These are phyloP conservation scores for Drosophila picticornis DNA, from an alignment of 2,888 invertebrate genomes.

Conservation along the genomic window DNA sequence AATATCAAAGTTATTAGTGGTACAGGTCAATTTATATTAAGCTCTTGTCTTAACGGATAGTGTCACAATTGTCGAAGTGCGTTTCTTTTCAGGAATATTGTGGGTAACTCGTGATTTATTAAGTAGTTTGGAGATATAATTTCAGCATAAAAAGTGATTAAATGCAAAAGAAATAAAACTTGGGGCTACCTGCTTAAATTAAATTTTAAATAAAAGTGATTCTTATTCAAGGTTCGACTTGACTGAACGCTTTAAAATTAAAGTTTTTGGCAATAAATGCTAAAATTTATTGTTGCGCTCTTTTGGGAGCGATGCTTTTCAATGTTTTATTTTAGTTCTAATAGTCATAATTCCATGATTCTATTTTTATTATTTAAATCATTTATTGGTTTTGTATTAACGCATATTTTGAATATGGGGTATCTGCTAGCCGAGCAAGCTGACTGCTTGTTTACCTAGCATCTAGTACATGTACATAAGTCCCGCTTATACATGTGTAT, in stretches of 20 bases:
- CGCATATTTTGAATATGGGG: background rate
- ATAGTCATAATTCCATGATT: background rate
- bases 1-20: background rate
- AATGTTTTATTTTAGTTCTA: background rate
- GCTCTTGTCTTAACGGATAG: background rate
- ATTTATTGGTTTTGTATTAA: background rate
- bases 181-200: background rate
- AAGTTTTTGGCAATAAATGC: background rate
- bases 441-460: constrained; percentile 39
- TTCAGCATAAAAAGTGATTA: background rate
- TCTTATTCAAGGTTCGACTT: background rate
- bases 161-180: background rate
- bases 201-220: background rate
- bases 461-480: constrained; percentile 4
- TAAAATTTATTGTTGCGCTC: background rate
- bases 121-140: background rate
- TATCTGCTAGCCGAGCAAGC: constrained; percentile 11
- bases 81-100: background rate
- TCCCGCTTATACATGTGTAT: background rate
- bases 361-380: background rate
- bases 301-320: background rate
- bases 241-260: background rate
- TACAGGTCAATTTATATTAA: background rate
- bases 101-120: background rate
- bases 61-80: background rate